Evolutionary conservation across 2,797 vertebrate species (phyloP), one percentile per base, ranked within the genome.

Genomic region (Onychomys torridus): DNA sequence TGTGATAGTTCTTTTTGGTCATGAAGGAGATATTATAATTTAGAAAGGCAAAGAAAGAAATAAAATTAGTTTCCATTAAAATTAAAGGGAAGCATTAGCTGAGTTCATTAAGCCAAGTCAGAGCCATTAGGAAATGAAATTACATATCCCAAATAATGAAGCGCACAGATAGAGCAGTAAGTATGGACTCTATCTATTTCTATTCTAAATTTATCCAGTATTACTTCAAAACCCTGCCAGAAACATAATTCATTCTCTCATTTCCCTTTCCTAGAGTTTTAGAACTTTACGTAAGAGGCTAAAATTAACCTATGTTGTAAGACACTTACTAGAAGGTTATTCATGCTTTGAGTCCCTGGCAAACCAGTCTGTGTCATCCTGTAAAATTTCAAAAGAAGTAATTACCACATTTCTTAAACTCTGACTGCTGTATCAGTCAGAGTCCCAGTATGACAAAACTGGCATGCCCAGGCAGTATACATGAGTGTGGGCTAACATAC

Each of bases 31-130:
- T 90, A 96, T 91, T 83, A 89, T 85, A 93, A 97, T 94, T 95
- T 94, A 94, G 86, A 93, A 96, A 96, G 59, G 71, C 55, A 92
- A 73, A 93, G 55, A 95, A 96, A 85, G 83, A 95, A 97, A 94
- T 85, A 94, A 97, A 97, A 96, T 97, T 97, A 93, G 81, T 95
- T 97, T 95, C 94, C 61, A 97, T 96, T 97, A 96, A 97, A 96
- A 97, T 97, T 97, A 96, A 97, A 98, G 61, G 55, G 94, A 96
- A 97, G 65, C 94, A 94, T 97, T 97, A 97, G 14, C 93, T 97
- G 88, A 97, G 96, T 96, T 98, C 93, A 97, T 97, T 97, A 97
- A 94, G 79, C 88, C 40, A 82, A 95, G 91, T 91, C 84, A 82
- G 88, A 93, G 55, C 76, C 79, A 96, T 97, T 96, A 97, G 79